Percentiles rank a stretch among this genome's conserved stretches.
Evolutionary conservation across 2,888 invertebrate genomes (phyloP).

Genomic region (Perizoma flavofasciatum): DNA sequence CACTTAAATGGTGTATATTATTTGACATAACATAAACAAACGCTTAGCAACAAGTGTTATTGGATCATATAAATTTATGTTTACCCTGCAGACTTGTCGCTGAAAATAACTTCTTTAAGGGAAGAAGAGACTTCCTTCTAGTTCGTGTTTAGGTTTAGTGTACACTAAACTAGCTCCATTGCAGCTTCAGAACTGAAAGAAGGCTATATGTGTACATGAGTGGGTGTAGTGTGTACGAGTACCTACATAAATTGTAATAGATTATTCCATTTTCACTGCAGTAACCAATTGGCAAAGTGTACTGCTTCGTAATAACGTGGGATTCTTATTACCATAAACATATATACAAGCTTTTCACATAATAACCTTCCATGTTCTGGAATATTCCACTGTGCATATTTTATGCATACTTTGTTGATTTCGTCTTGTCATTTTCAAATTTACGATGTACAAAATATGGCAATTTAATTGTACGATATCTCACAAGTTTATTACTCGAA

Average conservation of each 20-base stretch:
- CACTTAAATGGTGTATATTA: slow-evolving; percentile 15
- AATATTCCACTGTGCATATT: slow-evolving; percentile 6
- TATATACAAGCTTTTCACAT: slow-evolving; percentile 7
- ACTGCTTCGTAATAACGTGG: slow-evolving; percentile 6
- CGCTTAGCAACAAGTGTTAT: slow-evolving; percentile 15
- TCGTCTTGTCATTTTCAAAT: slow-evolving; percentile 6
- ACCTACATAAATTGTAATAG: slow-evolving; percentile 3
- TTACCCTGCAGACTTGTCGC: not conserved
- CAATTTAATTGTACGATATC: slow-evolving; percentile 33
- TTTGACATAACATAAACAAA: slow-evolving; percentile 22
- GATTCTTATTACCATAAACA: slow-evolving; percentile 8
- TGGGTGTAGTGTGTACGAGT: not conserved
- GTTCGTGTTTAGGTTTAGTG: not conserved
- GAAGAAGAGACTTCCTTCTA: too few species aligned
- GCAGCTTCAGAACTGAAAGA: too few species aligned
- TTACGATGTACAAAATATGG: slow-evolving; percentile 6
- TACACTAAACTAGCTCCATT: not conserved
- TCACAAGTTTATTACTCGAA: slow-evolving; percentile 43
- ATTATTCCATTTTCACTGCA: not conserved
- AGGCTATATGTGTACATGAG: too few species aligned
- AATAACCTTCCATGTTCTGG: slow-evolving; percentile 6
- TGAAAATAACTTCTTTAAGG: slow-evolving; percentile 1
- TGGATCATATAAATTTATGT: slow-evolving; percentile 10
- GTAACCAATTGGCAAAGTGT: slow-evolving; percentile 10
- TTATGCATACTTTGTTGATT: slow-evolving; percentile 5